Base-by-base conservation (phyloP, 1,140 invertebrate genomes). In the Macrocentrus cingulum region DNA sequence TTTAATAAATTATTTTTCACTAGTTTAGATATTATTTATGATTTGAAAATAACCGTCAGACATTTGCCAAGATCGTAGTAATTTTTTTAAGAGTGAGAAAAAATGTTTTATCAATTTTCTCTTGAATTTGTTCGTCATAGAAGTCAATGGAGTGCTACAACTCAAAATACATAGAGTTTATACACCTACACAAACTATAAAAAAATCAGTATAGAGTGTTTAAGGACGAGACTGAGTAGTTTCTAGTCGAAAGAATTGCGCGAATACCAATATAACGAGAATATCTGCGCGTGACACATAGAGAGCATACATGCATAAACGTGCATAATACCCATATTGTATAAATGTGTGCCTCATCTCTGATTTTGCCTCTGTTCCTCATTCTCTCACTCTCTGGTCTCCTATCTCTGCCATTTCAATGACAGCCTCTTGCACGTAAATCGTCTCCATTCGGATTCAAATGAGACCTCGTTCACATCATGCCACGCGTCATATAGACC, bases 371-470 rank as follows among this genome's bases (percentile, higher is more conserved):
- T 39, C 19, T 48, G 13, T 23, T 48, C 20, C 22, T 48, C 20
- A n/a, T 37, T 36, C 25, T 16, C 25, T 15, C n/a, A n/a, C 23
- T 32, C 32, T 51, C 37, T 20, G 8, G 11, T 23, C 23, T 49
- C 19, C 20, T 13, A 23, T 49, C 13, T 22, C 20, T 39, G 56
- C 59, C 51, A 55, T 59, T 64, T 61, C 59, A 59, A 61, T 61
- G 59, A 61, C 62, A 64, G 56, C 55, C 59, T 59, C 62, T 61
- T 52, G 56, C 41, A 55, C 59, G 49, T 60, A 64, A 61, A 64
- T 55, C 62, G 59, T 53, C 58, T 61, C 62, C 45, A 64, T 64
- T 64, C 59, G 62, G 36, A 64, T 64, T 64, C 62, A 61, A 64
- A 64, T 64, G 62, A 64, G 62, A 57, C 48, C 54, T 60, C 58